These are phyloP conservation scores for Trissolcus basalis DNA, from an alignment of 1,140 invertebrate species.

Conservation along the genomic window DNA sequence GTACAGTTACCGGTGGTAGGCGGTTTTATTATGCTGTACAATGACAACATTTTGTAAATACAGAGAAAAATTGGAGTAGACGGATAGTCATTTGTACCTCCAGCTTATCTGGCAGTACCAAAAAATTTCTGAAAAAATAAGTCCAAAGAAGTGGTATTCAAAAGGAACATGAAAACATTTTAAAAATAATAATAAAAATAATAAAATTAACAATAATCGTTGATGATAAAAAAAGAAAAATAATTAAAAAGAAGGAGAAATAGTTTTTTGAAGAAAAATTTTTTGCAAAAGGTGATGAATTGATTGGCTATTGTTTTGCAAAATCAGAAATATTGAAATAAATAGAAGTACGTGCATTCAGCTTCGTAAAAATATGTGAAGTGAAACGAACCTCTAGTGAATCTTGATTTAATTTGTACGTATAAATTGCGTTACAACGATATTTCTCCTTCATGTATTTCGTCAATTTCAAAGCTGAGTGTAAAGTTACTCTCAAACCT, in stretches of 20 bases:
- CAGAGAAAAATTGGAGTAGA: slow-evolving; percentile 20
- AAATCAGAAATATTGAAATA: neutral
- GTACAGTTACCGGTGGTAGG: slow-evolving; percentile 22
- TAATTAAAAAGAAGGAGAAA: too few relatives aligned
- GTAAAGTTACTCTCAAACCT: neutral
- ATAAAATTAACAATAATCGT: neutral
- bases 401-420: slow-evolving; percentile 16
- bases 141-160: neutral
- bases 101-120: slow-evolving; percentile 24
- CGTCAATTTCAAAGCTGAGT: neutral
- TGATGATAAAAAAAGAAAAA: too few relatives aligned
- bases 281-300: neutral
- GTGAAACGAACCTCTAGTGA: slow-evolving; percentile 3
- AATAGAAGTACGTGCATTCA: neutral
- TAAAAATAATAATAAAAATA: slow-evolving; percentile 6
- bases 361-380: slow-evolving; percentile 1
- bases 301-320: neutral
- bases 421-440: slow-evolving; percentile 3
- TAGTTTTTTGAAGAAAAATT: too few relatives aligned
- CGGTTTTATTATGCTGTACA: slow-evolving; percentile 24
- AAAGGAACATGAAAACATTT: slow-evolving; percentile 7
- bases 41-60: slow-evolving; percentile 25
- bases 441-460: slow-evolving; percentile 9
- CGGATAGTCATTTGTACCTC: slow-evolving; percentile 28
- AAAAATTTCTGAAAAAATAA: slow-evolving; percentile 29